Evolutionary conservation across 1,140 invertebrate species (phyloP), one percentile per base, ranked within the genome.

Genomic region (Cyclargus thomasi): DNA sequence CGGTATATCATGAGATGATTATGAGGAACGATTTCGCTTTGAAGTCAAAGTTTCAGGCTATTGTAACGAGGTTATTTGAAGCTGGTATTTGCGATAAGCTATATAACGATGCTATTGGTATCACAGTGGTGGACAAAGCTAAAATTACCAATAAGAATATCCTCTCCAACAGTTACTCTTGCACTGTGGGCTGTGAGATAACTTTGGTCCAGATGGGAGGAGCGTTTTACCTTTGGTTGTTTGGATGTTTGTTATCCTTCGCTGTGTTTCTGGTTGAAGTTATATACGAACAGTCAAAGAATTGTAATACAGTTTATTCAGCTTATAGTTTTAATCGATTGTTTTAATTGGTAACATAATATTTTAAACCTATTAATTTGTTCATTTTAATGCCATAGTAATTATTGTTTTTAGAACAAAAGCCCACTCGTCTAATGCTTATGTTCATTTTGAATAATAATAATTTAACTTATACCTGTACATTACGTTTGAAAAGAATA

Each of bases 1-100:
- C 72, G 0, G 69, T 86, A 7, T 88, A 81, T 67, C 83, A 88
- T 22, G 86, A 90, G 70, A 88, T 90, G 79, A 53, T 86, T 29
- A 67, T 88, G 1, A 68, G 80, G 6, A 90, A 86, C 59, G 57
- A 78, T 14, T 77, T 77, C 70, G 59, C 67, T 0, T 64, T 86
- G 0, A 67, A 70, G 11, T 55, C 18, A 0, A 74, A 39, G 21
- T 75, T 83, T 57, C 68, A 75, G 14, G 73, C 78, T 7, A 64
- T 79, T 1, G 68, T 82, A n/a, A 1, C 64, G 21, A 77, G 76
- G 11, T 67, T 90, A 0, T 81, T 79, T 62, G 87, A 88, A 75
- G 77, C 78, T 39, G 87, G 85, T 11, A 85, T 90, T 47, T 80
- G 78, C 66, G 55, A 79, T 2, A 78, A 74, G 35, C 63, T 85